Evolutionary conservation across 2,113 vertebrate species (phyloP).

Genomic region (Beaufortia kweichowensis): DNA sequence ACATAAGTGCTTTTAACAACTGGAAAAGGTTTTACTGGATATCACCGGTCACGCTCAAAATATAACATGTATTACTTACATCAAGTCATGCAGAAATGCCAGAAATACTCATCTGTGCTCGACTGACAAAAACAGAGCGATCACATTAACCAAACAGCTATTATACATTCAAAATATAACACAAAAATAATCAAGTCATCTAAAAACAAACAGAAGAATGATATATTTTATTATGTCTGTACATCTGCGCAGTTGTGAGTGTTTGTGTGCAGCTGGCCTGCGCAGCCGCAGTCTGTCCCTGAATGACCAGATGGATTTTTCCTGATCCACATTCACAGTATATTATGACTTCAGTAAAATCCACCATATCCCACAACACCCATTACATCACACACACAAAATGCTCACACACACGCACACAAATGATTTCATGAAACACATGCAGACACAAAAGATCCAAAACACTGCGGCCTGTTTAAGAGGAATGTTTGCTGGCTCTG

Average conservation of each 20-base stretch:
- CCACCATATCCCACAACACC: neutral
- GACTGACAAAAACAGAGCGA: too few relatives aligned
- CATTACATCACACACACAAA: constrained; percentile 42
- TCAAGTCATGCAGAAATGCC: neutral
- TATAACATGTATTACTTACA: neutral
- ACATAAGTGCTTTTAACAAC: constrained; percentile 42
- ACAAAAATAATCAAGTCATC: neutral
- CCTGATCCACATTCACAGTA: constrained; percentile 14
- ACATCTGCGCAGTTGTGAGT: neutral
- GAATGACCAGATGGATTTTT: constrained; percentile 24
- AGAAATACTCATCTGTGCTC: neutral
- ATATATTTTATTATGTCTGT: neutral
- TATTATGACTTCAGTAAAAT: neutral
- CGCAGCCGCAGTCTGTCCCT: neutral
- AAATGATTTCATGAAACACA: constrained; percentile 29
- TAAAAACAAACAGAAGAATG: too few relatives aligned
- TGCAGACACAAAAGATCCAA: neutral
- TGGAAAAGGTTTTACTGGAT: constrained; percentile 15
- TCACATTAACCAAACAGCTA: neutral
- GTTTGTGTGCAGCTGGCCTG: neutral
- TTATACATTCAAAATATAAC: neutral
- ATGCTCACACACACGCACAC: constrained; percentile 2
- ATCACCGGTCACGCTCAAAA: neutral
- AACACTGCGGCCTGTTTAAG: neutral
- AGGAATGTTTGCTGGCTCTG: too few relatives aligned